These are phyloP conservation scores for Druon quercuslanigerum DNA, from an alignment of 1,140 invertebrate genomes.

Conservation along the genomic window DNA sequence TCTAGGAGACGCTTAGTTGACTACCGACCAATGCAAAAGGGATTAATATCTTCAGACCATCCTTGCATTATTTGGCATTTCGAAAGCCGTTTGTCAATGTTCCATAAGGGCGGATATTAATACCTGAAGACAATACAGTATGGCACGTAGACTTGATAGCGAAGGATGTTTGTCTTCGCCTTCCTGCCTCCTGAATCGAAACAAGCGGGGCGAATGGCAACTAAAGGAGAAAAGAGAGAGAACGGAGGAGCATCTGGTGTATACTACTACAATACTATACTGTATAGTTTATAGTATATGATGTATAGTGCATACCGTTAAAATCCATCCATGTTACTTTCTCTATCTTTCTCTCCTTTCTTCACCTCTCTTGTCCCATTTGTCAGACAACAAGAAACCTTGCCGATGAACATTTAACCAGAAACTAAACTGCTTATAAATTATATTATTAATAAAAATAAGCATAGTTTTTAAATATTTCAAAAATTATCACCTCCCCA, in stretches of 20 bases:
- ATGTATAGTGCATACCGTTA: constrained; percentile 40
- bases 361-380: constrained; percentile 23
- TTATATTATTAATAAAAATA: not conserved
- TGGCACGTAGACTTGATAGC: too few species aligned
- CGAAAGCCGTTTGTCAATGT: too few species aligned
- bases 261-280: constrained; percentile 4
- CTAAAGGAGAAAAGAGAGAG: constrained; percentile 18
- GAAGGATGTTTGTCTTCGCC: too few species aligned
- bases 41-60: too few species aligned
- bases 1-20: too few species aligned
- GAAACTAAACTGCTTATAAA: not conserved
- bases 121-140: too few species aligned
- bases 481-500: not conserved
- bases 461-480: not conserved
- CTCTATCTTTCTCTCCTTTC: constrained; percentile 31
- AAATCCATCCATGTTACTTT: constrained; percentile 28
- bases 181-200: too few species aligned
- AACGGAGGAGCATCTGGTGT: not conserved
- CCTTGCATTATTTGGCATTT: too few species aligned
- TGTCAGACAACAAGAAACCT: not conserved
- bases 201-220: not conserved
- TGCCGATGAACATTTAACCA: not conserved
- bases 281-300: constrained; percentile 30
- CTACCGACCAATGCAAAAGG: too few species aligned
- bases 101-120: too few species aligned